These are phyloP conservation scores for Aplysina aerophoba DNA, from an alignment of 37 sponge, comb jelly and placozoan genomes.

Conservation along the genomic window DNA sequence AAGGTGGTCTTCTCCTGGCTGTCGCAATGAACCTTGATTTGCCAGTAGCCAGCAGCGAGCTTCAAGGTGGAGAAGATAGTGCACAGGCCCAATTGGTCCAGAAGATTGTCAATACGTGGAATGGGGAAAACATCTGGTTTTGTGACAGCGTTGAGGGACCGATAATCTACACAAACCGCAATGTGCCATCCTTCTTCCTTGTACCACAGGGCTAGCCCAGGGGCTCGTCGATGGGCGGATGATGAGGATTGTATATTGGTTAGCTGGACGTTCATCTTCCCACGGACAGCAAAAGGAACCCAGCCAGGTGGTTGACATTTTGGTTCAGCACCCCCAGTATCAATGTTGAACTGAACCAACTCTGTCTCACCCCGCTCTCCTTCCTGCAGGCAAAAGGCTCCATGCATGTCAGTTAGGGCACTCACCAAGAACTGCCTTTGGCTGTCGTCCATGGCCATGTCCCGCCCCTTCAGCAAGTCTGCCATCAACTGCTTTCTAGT, in stretches of 20 bases:
- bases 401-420: too few species aligned
- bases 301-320: slow-evolving; percentile 25
- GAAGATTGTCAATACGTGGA: slow-evolving; percentile 58
- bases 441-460: too few species aligned
- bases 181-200: slow-evolving; percentile 56
- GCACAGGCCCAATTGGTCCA: slow-evolving; percentile 60
- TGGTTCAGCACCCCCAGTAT: slow-evolving; percentile 42
- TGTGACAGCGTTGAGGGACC: slow-evolving; percentile 54
- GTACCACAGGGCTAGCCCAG: slow-evolving; percentile 70
- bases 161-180: slow-evolving; percentile 56
- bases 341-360: slow-evolving; percentile 52
- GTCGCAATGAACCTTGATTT: slow-evolving; percentile 32
- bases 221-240: slow-evolving; percentile 56
- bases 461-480: too few species aligned
- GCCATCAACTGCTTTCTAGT: too few species aligned
- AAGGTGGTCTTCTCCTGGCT: slow-evolving; percentile 65
- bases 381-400: slow-evolving; percentile 32
- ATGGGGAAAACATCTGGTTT: slow-evolving; percentile 57
- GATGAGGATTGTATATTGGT: slow-evolving; percentile 48
- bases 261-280: slow-evolving; percentile 51
- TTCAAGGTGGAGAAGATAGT: slow-evolving; percentile 52
- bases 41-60: slow-evolving; percentile 72
- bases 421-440: too few species aligned
- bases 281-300: slow-evolving; percentile 53
- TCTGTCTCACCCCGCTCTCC: slow-evolving; percentile 53